Conservation (phyloP, 2,888 invertebrate genomes). For the Colletes collaris region DNA sequence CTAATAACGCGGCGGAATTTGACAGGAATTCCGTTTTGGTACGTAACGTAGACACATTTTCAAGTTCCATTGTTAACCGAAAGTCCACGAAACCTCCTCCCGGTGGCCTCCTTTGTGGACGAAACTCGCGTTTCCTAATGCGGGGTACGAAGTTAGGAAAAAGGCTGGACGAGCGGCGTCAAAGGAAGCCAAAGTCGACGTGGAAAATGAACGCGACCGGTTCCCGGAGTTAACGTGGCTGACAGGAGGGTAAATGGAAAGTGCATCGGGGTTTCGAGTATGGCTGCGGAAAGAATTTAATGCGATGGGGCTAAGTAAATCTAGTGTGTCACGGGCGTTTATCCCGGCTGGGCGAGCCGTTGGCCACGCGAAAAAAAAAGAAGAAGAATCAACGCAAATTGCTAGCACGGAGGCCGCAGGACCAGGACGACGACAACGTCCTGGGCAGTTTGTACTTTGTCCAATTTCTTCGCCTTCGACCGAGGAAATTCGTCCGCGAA, state of each 20-base stretch:
- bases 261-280: not conserved
- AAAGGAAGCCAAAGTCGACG: not conserved
- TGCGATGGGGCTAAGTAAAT: constrained; percentile 14
- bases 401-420: not conserved
- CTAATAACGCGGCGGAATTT: not conserved
- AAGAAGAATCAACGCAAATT: not conserved
- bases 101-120: not conserved
- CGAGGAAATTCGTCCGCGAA: constrained; percentile 4
- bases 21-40: too few relatives aligned
- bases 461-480: not conserved
- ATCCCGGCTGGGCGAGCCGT: not conserved
- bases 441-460: too few relatives aligned
- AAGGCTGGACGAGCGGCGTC: not conserved
- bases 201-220: constrained; percentile 1
- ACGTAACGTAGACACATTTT: too few relatives aligned
- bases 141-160: constrained; percentile 3
- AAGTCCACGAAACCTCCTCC: not conserved
- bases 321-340: constrained; percentile 13
- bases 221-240: not conserved
- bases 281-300: not conserved
- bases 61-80: not conserved
- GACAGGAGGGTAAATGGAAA: not conserved
- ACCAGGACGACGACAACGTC: not conserved
- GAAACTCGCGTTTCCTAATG: constrained; percentile 14
- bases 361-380: not conserved